These are phyloP conservation scores for Drosophila prosaltans DNA, from an alignment of 1,140 invertebrate genomes.

Conservation along the genomic window DNA sequence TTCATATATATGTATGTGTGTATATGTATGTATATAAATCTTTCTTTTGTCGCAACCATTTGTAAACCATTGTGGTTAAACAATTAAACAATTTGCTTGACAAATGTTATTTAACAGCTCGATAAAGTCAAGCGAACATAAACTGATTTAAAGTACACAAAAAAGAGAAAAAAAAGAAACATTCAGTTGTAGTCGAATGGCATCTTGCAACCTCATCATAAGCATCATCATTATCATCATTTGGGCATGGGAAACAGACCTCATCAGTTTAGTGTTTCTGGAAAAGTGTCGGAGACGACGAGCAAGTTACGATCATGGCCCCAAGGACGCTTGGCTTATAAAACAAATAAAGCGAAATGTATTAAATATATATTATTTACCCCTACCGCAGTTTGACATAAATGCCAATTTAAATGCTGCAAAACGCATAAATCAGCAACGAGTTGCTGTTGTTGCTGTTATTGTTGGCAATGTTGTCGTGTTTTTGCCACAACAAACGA, in stretches of 20 bases:
- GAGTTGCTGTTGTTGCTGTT: slow-evolving; percentile 27
- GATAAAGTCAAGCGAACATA: slow-evolving; percentile 44
- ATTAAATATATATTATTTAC: slow-evolving; percentile 76
- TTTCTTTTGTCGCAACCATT: background rate
- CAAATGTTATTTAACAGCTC: slow-evolving; percentile 35
- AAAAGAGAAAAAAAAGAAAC: background rate
- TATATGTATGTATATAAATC: too few species aligned
- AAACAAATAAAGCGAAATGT: slow-evolving; percentile 78
- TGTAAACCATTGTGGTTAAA: slow-evolving; percentile 21
- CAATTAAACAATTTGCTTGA: slow-evolving; percentile 66
- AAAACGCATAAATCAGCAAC: slow-evolving; percentile 77
- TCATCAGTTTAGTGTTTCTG: slow-evolving; percentile 31
- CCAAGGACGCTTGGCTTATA: slow-evolving; percentile 69
- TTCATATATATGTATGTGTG: too few species aligned
- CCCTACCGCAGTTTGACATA: slow-evolving; percentile 77
- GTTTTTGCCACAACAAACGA: slow-evolving; percentile 67
- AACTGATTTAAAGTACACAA: slow-evolving; percentile 26
- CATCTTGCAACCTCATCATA: slow-evolving; percentile 31
- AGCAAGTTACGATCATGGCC: slow-evolving; percentile 44
- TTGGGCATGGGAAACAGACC: slow-evolving; percentile 63
- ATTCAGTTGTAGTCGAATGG: slow-evolving; percentile 15
- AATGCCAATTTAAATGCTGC: slow-evolving; percentile 81
- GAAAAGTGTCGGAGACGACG: slow-evolving; percentile 69
- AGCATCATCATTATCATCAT: slow-evolving; percentile 31
- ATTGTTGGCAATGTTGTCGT: slow-evolving; percentile 6